These are phyloP conservation scores for Sarcophaga subvicina DNA, from an alignment of 2,888 invertebrate species.

Conservation along the genomic window DNA sequence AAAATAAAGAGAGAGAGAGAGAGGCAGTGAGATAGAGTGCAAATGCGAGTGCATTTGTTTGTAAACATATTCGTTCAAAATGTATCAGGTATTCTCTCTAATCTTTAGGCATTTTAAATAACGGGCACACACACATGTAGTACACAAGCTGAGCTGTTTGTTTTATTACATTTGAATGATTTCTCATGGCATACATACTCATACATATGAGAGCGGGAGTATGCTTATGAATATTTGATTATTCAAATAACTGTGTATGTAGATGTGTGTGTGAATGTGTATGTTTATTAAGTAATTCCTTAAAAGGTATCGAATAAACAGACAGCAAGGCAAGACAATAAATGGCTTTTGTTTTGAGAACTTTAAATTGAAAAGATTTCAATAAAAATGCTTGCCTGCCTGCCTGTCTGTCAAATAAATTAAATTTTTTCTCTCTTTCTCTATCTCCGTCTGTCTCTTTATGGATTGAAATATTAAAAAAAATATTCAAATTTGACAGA, in stretches of 20 bases:
- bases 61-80: conserved; percentile 2
- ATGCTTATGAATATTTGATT: no score
- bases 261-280: background rate
- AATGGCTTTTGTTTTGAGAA: conserved; percentile 55
- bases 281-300: background rate
- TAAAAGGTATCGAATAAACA: background rate
- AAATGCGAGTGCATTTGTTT: background rate
- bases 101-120: conserved; percentile 39
- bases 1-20: background rate
- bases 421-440: background rate
- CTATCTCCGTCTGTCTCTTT: no score
- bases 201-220: no score
- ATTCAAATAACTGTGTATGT: no score
- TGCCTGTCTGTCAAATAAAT: background rate
- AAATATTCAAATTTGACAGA: no score
- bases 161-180: no score
- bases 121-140: background rate
- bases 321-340: conserved; percentile 48
- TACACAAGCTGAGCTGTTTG: no score
- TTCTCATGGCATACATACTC: no score
- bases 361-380: background rate
- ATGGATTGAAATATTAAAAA: no score
- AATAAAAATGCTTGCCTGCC: no score
- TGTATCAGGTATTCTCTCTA: conserved; percentile 5
- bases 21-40: background rate